These are phyloP conservation scores for Kryphioiulus occultus DNA, from an alignment of 2,888 invertebrate species.

Conservation along the genomic window DNA sequence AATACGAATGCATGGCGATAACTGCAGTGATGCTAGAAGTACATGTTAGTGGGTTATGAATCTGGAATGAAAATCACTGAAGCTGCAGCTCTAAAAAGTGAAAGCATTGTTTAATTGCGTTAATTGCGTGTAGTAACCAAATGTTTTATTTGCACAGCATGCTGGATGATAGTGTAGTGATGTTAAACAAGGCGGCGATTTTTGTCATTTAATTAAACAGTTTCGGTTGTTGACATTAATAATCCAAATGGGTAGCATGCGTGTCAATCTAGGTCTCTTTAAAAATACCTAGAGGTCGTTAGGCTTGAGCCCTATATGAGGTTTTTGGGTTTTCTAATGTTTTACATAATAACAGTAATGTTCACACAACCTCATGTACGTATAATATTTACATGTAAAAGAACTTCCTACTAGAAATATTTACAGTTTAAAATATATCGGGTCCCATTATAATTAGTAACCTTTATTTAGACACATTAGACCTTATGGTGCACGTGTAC, in stretches of 20 bases:
- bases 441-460: neutral
- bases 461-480: neutral
- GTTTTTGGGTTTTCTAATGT: neutral
- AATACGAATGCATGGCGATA: too few relatives aligned
- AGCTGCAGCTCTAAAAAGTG: neutral
- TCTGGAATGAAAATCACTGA: too few relatives aligned
- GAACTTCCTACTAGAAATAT: neutral
- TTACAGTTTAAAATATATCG: neutral
- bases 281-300: neutral
- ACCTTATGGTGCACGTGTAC: neutral
- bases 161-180: too few relatives aligned
- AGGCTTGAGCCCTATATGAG: neutral
- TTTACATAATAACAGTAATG: neutral
- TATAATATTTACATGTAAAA: constrained; percentile 13
- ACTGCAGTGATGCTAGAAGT: too few relatives aligned
- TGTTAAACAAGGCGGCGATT: neutral
- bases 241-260: neutral
- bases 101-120: neutral
- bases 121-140: neutral
- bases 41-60: too few relatives aligned
- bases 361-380: constrained; percentile 24
- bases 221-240: neutral
- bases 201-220: neutral
- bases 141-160: too few relatives aligned
- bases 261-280: neutral